Conservation (phyloP, 2,113 vertebrate genomes). For the Butorides virescens region DNA sequence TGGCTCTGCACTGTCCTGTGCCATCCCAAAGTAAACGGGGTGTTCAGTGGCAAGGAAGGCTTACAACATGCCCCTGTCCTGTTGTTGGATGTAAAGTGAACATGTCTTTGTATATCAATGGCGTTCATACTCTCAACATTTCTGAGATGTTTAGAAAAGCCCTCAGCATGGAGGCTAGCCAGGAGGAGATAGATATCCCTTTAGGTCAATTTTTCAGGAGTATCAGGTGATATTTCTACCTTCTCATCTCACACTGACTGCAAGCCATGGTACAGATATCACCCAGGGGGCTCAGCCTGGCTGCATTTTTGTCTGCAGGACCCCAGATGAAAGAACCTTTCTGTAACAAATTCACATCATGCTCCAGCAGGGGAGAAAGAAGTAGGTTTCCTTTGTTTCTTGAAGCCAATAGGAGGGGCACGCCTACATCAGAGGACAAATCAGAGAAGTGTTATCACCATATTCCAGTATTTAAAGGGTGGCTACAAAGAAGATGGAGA, state of each 20-base stretch:
- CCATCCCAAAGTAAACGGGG: rapidly evolving
- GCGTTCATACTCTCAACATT: not conserved
- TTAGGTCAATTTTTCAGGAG: not conserved
- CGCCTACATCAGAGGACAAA: not conserved
- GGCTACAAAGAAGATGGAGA: not conserved
- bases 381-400: not conserved
- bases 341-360: not conserved
- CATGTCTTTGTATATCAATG: not conserved
- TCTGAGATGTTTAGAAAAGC: not conserved
- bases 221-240: not conserved
- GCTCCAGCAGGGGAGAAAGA: not conserved
- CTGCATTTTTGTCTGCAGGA: not conserved
- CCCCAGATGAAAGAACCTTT: not conserved
- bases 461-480: not conserved
- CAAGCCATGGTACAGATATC: not conserved
- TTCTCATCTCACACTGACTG: not conserved
- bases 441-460: not conserved
- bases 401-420: not conserved
- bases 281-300: not conserved
- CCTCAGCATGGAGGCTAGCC: not conserved
- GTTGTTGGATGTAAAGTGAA: not conserved
- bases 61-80: not conserved
- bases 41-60: not conserved
- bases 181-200: not conserved
- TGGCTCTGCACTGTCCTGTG: not conserved